A percentile compares a stretch with the other conserved stretches of the same genome.
Conservation (phyloP, 1,140 invertebrate species). For the Bicyclus anynana region DNA sequence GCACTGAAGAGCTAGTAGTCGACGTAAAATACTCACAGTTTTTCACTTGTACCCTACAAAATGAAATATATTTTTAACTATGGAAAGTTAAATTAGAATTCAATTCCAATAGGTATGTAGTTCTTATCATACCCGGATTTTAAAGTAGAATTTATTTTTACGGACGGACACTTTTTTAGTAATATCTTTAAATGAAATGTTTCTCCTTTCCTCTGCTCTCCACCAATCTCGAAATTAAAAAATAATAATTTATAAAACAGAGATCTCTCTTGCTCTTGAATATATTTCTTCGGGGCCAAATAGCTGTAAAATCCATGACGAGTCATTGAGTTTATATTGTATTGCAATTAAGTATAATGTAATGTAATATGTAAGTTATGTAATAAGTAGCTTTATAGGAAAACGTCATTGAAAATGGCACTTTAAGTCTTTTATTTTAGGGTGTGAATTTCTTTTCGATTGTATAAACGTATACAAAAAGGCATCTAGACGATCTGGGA, state of each 20-base stretch:
- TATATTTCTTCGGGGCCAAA: conserved; percentile 69
- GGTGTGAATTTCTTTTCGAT: conserved; percentile 11
- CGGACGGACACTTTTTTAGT: no score
- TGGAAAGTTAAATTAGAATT: no score
- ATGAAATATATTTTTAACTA: no score
- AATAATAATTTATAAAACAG: conserved; percentile 21
- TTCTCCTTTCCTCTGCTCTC: not conserved
- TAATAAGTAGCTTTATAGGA: conserved; percentile 10
- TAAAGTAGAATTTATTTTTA: no score
- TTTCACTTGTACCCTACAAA: no score
- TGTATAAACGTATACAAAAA: conserved; percentile 1
- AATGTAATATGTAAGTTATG: conserved; percentile 17
- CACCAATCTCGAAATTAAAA: not conserved
- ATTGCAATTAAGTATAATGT: conserved; percentile 27
- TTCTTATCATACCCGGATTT: no score
- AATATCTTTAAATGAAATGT: no score
- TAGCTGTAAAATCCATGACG: conserved; percentile 70
- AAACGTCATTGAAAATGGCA: conserved; percentile 9
- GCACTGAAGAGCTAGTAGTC: no score
- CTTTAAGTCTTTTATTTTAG: conserved; percentile 17
- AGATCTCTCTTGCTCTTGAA: conserved; percentile 59
- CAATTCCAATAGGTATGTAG: no score
- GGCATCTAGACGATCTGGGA: conserved; percentile 19
- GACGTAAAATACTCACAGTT: no score
- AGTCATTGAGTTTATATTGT: conserved; percentile 46